Conservation (phyloP, 23 tunicate species). For the Halocynthia aurantium region DNA sequence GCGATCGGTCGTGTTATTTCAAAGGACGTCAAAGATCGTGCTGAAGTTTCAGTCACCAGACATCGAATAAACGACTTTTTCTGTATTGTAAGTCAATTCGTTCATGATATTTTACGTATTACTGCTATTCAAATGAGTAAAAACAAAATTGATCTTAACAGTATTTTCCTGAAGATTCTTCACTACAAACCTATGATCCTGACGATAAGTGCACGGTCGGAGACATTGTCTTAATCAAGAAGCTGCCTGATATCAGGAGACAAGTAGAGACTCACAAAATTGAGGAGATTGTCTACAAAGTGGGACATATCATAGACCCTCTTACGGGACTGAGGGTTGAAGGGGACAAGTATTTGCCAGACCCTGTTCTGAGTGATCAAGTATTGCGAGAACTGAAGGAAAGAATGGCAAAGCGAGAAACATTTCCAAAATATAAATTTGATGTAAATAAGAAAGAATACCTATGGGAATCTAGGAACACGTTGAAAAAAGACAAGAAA, state of each 20-base stretch:
- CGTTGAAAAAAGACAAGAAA: not conserved
- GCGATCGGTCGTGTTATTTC: slow-evolving; percentile 72
- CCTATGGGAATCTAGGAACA: slow-evolving; percentile 19
- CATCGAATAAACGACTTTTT: slow-evolving; percentile 57
- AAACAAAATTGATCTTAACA: slow-evolving; percentile 4
- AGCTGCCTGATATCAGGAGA: slow-evolving; percentile 33
- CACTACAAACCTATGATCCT: slow-evolving; percentile 46
- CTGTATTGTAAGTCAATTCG: slow-evolving; percentile 34
- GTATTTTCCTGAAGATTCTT: slow-evolving; percentile 61
- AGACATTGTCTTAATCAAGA: slow-evolving; percentile 70
- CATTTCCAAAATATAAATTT: slow-evolving; percentile 23
- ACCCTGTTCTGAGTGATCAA: slow-evolving; percentile 2
- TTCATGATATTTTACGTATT: too few species aligned
- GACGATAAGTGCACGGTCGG: slow-evolving; percentile 44
- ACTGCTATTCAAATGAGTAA: not conserved
- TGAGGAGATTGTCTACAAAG: slow-evolving; percentile 48
- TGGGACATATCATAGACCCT: slow-evolving; percentile 78
- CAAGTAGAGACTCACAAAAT: slow-evolving; percentile 81
- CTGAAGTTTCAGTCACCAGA: slow-evolving; percentile 45
- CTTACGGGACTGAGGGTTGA: slow-evolving; percentile 77
- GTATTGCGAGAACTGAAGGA: slow-evolving; percentile 5
- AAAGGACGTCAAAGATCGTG: slow-evolving; percentile 54
- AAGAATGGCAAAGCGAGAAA: slow-evolving; percentile 10
- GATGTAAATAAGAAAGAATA: slow-evolving; percentile 12
- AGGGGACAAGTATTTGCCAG: slow-evolving; percentile 36